phyloP scores from a whole-genome alignment of 1,140 invertebrate species.

The Aricia agestis region DNA sequence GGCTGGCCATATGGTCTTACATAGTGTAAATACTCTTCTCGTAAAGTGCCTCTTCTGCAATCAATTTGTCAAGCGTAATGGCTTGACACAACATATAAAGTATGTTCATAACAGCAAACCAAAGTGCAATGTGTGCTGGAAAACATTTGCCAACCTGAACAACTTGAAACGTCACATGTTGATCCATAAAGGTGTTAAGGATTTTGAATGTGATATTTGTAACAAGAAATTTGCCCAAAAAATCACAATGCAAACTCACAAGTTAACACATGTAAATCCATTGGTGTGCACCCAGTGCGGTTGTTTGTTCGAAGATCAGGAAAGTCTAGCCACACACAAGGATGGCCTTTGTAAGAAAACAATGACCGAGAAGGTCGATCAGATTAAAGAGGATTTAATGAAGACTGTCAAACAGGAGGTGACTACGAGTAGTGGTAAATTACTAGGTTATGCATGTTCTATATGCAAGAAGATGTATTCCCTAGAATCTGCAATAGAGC shows the following conservation, averaged over 20 bases:
- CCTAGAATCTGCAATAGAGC: slow-evolving; percentile 58
- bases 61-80: slow-evolving; percentile 63
- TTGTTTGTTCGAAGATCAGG: slow-evolving; percentile 52
- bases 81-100: slow-evolving; percentile 73
- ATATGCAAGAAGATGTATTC: slow-evolving; percentile 75
- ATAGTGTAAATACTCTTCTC: slow-evolving; percentile 57
- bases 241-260: slow-evolving; percentile 72
- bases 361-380: slow-evolving; percentile 39
- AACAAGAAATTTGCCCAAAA: slow-evolving; percentile 69
- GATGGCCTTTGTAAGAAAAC: slow-evolving; percentile 53
- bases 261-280: slow-evolving; percentile 60
- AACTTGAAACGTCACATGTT: slow-evolving; percentile 79
- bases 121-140: slow-evolving; percentile 75
- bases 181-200: slow-evolving; percentile 75
- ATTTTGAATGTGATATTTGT: slow-evolving; percentile 76
- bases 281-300: slow-evolving; percentile 60
- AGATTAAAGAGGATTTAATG: slow-evolving; percentile 55
- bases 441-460: slow-evolving; percentile 69
- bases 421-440: slow-evolving; percentile 52
- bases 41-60: slow-evolving; percentile 72
- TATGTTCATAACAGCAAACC: slow-evolving; percentile 73
- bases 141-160: slow-evolving; percentile 77
- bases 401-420: slow-evolving; percentile 60
- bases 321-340: slow-evolving; percentile 43
- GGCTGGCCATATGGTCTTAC: slow-evolving; percentile 80